phyloP scores from a whole-genome alignment of 1,140 invertebrate genomes.

The Heliconius himera region DNA sequence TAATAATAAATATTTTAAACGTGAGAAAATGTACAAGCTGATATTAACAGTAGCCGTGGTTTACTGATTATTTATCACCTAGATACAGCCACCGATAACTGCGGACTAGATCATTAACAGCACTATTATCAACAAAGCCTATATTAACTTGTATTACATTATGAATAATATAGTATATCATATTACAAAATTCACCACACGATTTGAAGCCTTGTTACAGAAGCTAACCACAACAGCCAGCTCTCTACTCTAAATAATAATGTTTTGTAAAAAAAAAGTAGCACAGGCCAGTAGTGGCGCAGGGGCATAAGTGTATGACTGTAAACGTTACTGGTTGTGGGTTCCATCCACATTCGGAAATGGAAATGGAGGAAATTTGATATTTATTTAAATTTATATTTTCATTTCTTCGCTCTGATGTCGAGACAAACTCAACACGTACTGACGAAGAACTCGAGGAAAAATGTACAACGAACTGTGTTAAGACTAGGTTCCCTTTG shows the following conservation, averaged over 20 bases:
- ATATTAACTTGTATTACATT: constrained; percentile 39
- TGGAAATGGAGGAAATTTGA: no score
- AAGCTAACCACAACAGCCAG: constrained; percentile 25
- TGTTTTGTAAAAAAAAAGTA: no score
- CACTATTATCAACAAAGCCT: constrained; percentile 31
- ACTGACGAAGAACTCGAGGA: no score
- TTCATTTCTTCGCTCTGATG: no score
- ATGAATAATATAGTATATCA: constrained; percentile 28
- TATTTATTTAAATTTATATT: no score
- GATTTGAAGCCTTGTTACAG: constrained; percentile 35
- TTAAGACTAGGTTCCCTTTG: no score
- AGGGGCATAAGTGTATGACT: no score
- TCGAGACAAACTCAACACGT: no score
- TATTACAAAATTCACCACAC: constrained; percentile 38
- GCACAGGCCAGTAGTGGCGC: no score
- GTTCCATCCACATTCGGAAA: no score
- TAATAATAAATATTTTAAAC: constrained; percentile 12
- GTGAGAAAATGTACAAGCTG: neutral
- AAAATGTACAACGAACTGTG: no score
- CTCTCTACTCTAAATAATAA: constrained; percentile 2
- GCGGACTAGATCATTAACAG: constrained; percentile 33
- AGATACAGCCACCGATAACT: constrained; percentile 33
- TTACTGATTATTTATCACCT: constrained; percentile 31
- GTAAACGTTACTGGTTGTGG: no score
- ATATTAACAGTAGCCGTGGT: constrained; percentile 14